phyloP scores from a whole-genome alignment of 2,888 invertebrate species.

The Drosophila kuntzei region DNA sequence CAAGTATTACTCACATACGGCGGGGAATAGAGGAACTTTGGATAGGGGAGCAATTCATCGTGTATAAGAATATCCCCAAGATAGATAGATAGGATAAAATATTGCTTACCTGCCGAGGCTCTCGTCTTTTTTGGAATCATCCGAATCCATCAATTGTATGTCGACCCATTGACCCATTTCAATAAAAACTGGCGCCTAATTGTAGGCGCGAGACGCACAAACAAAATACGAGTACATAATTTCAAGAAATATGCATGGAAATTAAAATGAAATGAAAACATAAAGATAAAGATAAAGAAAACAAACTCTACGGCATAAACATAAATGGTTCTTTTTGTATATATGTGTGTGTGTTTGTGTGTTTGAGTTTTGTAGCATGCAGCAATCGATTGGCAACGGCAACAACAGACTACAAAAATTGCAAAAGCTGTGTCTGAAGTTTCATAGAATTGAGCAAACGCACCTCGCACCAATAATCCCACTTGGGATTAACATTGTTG shows the following conservation, averaged over 20 bases:
- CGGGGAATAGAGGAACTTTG: conserved; percentile 8
- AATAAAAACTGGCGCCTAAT: conserved; percentile 84
- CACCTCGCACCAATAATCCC: conserved; percentile 99
- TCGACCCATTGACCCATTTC: conserved; percentile 86
- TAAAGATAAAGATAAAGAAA: conserved; percentile 21
- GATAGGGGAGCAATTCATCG: conserved; percentile 22
- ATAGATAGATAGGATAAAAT: neutral
- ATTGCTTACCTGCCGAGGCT: conserved; percentile 93
- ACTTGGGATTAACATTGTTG: conserved; percentile 97
- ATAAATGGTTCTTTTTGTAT: conserved; percentile 25
- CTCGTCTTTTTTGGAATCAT: conserved; percentile 95
- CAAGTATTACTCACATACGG: conserved; percentile 61
- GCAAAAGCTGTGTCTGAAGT: conserved; percentile 26
- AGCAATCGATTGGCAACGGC: conserved; percentile 63
- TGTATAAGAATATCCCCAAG: conserved; percentile 27
- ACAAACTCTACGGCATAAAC: conserved; percentile 48
- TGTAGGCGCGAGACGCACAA: conserved; percentile 64
- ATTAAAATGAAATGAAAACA: conserved; percentile 57
- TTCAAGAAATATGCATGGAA: conserved; percentile 63
- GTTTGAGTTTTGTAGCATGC: conserved; percentile 61
- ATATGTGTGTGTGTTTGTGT: conserved; percentile 24
- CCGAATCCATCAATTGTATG: conserved; percentile 94
- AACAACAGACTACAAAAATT: conserved; percentile 58
- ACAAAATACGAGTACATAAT: conserved; percentile 64
- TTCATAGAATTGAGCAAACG: conserved; percentile 67